These are phyloP conservation scores for Fregata magnificens DNA, from an alignment of 2,113 vertebrate species.

Conservation along the genomic window DNA sequence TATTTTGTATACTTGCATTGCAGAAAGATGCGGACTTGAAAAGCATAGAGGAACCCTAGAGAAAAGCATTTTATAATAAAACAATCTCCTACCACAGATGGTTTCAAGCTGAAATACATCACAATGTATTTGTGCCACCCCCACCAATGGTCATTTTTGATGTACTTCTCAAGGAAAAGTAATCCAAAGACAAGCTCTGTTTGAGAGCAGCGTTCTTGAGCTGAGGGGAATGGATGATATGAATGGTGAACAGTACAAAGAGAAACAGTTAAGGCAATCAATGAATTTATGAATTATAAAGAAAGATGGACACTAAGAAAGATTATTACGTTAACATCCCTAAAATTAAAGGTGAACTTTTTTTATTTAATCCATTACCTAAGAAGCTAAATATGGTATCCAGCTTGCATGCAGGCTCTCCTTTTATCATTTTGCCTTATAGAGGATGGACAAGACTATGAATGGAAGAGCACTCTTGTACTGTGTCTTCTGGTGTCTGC, in stretches of 20 bases:
- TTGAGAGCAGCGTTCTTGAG: neutral
- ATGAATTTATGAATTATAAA: neutral
- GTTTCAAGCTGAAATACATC: neutral
- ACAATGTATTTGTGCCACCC: neutral
- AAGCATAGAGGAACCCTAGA: neutral
- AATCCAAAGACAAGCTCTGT: neutral
- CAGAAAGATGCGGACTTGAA: neutral
- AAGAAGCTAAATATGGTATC: neutral
- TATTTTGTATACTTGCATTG: neutral
- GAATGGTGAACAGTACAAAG: neutral
- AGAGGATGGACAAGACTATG: neutral
- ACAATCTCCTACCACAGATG: neutral
- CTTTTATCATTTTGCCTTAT: neutral
- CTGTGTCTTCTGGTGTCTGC: neutral
- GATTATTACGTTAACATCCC: neutral
- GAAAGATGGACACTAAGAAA: neutral
- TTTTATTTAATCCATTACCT: neutral
- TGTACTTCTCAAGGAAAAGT: neutral
- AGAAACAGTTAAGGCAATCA: neutral
- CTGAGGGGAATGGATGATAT: neutral
- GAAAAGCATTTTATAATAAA: neutral
- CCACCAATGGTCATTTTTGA: neutral
- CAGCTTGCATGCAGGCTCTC: neutral
- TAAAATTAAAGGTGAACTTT: neutral
- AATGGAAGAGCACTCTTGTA: neutral